Percentiles rank a stretch among this genome's conserved stretches.
Conservation (phyloP, 2,113 vertebrate genomes). For the Labeo rohita region DNA sequence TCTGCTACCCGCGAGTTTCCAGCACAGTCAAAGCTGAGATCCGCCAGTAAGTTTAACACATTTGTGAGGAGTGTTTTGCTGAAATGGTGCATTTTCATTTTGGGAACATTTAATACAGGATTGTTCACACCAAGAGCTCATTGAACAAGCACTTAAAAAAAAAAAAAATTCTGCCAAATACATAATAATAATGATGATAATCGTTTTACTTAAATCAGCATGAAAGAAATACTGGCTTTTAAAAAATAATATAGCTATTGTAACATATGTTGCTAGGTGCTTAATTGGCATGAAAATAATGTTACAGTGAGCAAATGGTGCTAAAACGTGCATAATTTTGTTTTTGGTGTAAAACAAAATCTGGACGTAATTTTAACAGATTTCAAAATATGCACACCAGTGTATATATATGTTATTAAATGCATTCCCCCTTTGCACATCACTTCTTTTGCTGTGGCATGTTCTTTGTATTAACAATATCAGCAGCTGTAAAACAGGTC, state of each 20-base stretch:
- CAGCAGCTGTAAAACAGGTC: background rate
- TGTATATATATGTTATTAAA: background rate
- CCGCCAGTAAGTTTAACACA: slow-evolving; percentile 81
- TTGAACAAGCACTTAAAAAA: too few relatives aligned
- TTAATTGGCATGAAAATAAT: too few relatives aligned
- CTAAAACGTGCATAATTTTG: too few relatives aligned
- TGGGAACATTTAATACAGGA: background rate
- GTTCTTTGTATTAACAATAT: background rate
- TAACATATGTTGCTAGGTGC: too few relatives aligned
- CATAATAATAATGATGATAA: too few relatives aligned
- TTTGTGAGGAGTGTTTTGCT: background rate
- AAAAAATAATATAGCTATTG: too few relatives aligned
- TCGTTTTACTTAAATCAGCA: too few relatives aligned
- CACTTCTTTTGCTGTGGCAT: background rate
- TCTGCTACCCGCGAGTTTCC: slow-evolving; percentile 89
- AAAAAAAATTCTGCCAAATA: too few relatives aligned
- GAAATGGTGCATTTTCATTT: background rate
- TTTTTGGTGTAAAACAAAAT: too few relatives aligned
- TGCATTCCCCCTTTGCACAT: background rate
- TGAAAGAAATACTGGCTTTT: background rate
- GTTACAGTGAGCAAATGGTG: too few relatives aligned
- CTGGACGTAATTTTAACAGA: background rate
- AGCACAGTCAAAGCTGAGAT: slow-evolving; percentile 87
- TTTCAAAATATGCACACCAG: background rate
- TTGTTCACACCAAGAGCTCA: background rate